phyloP scores from a whole-genome alignment of 2,797 vertebrate species.

The Brachyrhaphis roseni region DNA sequence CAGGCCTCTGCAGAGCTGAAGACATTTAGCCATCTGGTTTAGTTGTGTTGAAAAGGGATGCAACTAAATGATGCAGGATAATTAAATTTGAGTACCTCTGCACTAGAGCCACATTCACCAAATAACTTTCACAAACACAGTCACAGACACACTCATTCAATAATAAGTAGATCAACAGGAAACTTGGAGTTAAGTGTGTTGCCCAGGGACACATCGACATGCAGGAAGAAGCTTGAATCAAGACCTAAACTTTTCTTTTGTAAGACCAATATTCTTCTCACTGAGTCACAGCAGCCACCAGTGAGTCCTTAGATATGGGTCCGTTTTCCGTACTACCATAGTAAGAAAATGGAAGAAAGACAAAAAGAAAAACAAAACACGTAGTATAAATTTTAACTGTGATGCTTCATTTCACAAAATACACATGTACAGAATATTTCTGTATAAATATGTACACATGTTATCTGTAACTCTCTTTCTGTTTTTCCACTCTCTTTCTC shows the following conservation, averaged over 20 bases:
- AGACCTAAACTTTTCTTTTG: not conserved
- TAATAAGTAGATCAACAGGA: not conserved
- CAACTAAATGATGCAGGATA: not conserved
- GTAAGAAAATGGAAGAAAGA: not conserved
- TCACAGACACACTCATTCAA: not conserved
- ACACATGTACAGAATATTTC: too few relatives aligned
- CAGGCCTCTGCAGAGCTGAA: not conserved
- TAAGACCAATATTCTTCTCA: not conserved
- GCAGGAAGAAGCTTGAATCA: not conserved
- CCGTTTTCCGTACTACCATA: not conserved
- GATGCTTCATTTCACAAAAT: constrained; percentile 2
- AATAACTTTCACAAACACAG: not conserved
- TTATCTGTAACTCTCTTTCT: not conserved
- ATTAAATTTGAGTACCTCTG: not conserved
- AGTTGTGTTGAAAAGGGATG: not conserved
- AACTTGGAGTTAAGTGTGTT: not conserved
- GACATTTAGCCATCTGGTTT: not conserved
- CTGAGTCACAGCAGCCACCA: not conserved
- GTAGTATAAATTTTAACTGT: constrained; percentile 10
- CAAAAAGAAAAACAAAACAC: not conserved
- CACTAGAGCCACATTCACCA: not conserved
- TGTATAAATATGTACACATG: not conserved
- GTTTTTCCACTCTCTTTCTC: not conserved
- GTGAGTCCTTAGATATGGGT: not conserved
- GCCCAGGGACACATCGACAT: not conserved